Conservation (phyloP, 2,888 invertebrate species). For the Athalia circularis region DNA sequence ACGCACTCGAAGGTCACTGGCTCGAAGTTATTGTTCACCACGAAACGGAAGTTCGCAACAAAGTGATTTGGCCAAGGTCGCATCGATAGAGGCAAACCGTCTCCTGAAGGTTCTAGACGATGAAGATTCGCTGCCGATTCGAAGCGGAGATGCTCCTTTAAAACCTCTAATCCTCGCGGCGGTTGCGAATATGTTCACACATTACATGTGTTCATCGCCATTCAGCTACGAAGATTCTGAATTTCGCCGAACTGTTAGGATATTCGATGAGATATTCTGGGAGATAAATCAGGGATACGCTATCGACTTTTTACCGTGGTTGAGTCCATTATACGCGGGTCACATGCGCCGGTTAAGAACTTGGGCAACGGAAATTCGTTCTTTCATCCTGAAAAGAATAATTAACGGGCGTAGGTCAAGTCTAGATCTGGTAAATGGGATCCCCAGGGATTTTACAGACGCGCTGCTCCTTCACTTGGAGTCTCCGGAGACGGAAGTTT, state of each 20-base stretch:
- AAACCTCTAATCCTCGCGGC: slow-evolving; percentile 85
- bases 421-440: slow-evolving; percentile 74
- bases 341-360: slow-evolving; percentile 82
- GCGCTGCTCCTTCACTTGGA: slow-evolving; percentile 83
- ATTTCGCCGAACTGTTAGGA: slow-evolving; percentile 82
- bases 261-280: slow-evolving; percentile 92
- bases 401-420: slow-evolving; percentile 78
- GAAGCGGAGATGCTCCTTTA: slow-evolving; percentile 74
- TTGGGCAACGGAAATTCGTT: slow-evolving; percentile 83
- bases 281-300: slow-evolving; percentile 94
- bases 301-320: slow-evolving; percentile 90
- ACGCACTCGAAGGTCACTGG: slow-evolving; percentile 85
- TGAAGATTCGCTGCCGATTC: slow-evolving; percentile 64
- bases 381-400: slow-evolving; percentile 84
- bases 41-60: slow-evolving; percentile 84
- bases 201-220: slow-evolving; percentile 90
- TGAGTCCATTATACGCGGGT: slow-evolving; percentile 82
- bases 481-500: slow-evolving; percentile 80
- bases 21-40: slow-evolving; percentile 88
- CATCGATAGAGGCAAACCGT: slow-evolving; percentile 80
- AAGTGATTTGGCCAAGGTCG: slow-evolving; percentile 83
- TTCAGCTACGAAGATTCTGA: slow-evolving; percentile 83
- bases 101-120: slow-evolving; percentile 78
- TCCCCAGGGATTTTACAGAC: slow-evolving; percentile 87
- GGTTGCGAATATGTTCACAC: slow-evolving; percentile 89